Conservation (phyloP, 2,113 vertebrate genomes). For the Mohoua ochrocephala region DNA sequence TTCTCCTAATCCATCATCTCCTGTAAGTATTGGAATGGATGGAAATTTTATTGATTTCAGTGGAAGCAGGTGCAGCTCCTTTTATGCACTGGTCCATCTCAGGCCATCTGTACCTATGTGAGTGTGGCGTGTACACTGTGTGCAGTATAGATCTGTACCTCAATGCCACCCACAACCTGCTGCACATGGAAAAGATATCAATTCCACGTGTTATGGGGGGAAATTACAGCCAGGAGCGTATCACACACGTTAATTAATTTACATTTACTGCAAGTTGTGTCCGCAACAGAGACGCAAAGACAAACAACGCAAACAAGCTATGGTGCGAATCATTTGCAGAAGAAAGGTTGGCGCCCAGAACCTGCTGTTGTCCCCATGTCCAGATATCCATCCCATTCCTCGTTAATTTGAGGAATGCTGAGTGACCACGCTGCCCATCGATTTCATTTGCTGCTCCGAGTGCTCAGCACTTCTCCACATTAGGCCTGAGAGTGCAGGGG, state of each 20-base stretch:
- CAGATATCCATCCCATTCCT: not conserved
- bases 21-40: not conserved
- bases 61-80: not conserved
- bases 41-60: not conserved
- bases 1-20: slow-evolving; percentile 32
- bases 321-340: not conserved
- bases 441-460: not conserved
- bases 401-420: not conserved
- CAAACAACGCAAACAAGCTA: not conserved
- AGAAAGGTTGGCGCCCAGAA: not conserved
- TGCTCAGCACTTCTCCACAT: not conserved
- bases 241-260: not conserved
- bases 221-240: not conserved
- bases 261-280: not conserved
- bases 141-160: not conserved
- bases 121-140: rapidly evolving
- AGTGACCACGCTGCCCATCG: not conserved
- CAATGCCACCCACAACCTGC: not conserved
- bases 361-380: not conserved
- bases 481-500: not conserved
- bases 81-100: not conserved
- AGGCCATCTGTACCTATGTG: rapidly evolving
- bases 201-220: not conserved
- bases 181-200: not conserved
- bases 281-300: not conserved